Evolutionary conservation across 1,140 invertebrate species (phyloP).

Genomic region (Bactericera cockerelli): DNA sequence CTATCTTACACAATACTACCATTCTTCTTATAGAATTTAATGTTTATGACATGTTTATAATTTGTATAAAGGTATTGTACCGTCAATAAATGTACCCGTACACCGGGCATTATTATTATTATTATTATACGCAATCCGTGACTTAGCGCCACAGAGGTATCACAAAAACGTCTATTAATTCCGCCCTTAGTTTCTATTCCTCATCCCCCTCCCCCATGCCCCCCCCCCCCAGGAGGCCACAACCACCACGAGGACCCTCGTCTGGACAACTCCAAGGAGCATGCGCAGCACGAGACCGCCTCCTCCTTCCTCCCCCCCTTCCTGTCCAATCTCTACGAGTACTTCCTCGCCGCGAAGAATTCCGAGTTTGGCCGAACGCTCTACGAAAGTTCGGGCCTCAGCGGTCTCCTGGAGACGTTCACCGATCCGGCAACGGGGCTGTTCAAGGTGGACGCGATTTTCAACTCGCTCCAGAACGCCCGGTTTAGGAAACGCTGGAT

Average conservation of each 20-base stretch:
- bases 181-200: too few relatives aligned
- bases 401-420: slow-evolving; percentile 41
- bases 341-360: slow-evolving; percentile 62
- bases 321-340: slow-evolving; percentile 50
- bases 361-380: slow-evolving; percentile 55
- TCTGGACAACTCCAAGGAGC: slow-evolving; percentile 30
- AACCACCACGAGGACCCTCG: slow-evolving; percentile 22
- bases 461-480: slow-evolving; percentile 60
- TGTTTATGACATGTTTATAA: too few relatives aligned
- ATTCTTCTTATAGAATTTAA: too few relatives aligned
- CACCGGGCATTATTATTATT: too few relatives aligned
- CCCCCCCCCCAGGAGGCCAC: slow-evolving; percentile 18
- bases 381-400: slow-evolving; percentile 52
- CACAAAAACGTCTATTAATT: too few relatives aligned
- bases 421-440: slow-evolving; percentile 33
- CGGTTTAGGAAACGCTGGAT: slow-evolving; percentile 60
- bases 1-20: too few relatives aligned
- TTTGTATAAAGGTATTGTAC: too few relatives aligned
- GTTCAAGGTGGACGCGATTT: slow-evolving; percentile 44
- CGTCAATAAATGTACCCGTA: too few relatives aligned
- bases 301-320: slow-evolving; percentile 46
- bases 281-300: slow-evolving; percentile 42
- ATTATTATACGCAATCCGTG: too few relatives aligned
- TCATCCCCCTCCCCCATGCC: too few relatives aligned
- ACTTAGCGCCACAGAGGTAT: too few relatives aligned